These are phyloP conservation scores for Polia nebulosa DNA, from an alignment of 2,888 invertebrate genomes.

Conservation along the genomic window DNA sequence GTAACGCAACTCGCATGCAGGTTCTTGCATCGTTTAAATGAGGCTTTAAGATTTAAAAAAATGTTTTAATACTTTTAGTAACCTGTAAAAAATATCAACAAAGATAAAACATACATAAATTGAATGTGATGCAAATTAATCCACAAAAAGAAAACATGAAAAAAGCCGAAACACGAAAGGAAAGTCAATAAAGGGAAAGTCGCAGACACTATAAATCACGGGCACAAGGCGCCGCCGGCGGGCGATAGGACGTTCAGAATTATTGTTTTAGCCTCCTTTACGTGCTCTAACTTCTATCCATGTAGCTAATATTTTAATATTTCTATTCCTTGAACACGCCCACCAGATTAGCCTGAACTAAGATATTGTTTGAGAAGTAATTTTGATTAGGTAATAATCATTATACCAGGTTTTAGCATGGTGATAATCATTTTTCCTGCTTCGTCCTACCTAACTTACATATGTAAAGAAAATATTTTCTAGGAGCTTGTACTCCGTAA, in stretches of 20 bases:
- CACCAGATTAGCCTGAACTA: not conserved
- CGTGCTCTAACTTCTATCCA: constrained; percentile 11
- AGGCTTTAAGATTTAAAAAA: too few relatives aligned
- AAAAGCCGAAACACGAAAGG: constrained; percentile 65
- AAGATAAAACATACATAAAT: constrained; percentile 8
- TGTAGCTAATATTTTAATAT: not conserved
- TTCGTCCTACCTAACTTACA: too few relatives aligned
- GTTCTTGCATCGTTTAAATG: too few relatives aligned
- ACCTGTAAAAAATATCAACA: constrained; percentile 20
- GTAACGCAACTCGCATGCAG: too few relatives aligned
- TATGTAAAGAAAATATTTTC: too few relatives aligned
- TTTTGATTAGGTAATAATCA: not conserved
- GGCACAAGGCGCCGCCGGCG: constrained; percentile 62
- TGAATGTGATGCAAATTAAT: constrained; percentile 55
- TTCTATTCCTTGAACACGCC: not conserved
- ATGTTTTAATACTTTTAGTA: constrained; percentile 19
- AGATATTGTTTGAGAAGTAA: not conserved
- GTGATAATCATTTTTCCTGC: too few relatives aligned
- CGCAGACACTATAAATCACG: constrained; percentile 80
- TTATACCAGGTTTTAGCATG: not conserved
- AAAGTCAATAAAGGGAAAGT: constrained; percentile 73
- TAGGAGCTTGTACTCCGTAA: too few relatives aligned
- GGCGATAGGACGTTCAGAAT: constrained; percentile 52
- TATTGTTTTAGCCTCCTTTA: constrained; percentile 50
- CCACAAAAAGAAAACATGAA: constrained; percentile 56